Evolutionary conservation across 2,888 invertebrate genomes (phyloP), one percentile per base, ranked within the genome.

Genomic region (Gasteruption jaculator): DNA sequence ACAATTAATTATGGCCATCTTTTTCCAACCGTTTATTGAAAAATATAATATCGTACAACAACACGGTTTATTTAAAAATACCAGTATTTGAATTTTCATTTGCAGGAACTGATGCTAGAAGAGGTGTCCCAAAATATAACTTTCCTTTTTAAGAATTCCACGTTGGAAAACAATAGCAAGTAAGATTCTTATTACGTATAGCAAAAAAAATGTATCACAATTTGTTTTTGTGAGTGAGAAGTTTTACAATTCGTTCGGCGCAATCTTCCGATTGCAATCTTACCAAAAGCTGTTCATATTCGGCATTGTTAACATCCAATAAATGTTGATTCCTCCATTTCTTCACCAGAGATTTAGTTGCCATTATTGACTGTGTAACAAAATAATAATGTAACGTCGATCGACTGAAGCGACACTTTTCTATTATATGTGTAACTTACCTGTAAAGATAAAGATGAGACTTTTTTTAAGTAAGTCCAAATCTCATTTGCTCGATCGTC

Each of bases 281-380:
- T 51, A 81, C 76, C 7, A 71, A 62, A 4, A 95, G 71, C 53
- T 79, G 74, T 12, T 79, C 73, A 41, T 82, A 75, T 73, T 96
- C 96, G 12, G 71, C 71, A 20, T 75, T 71, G 68, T 88, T 85
- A 8, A 82, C 78, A 58, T 78, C 71, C 43, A 82, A 73, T n/a
- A 93, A 72, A 26, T 77, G 65, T 4, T 80, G 74, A 36, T 76
- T 75, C 32, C 83, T 75, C 47, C 76, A 71, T 32, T 74, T 74
- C 41, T 81, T 79, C 3, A 88, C 68, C 31, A 94, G 71, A 29
- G 74, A 76, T 70, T 95, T 95, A 25, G 85, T 81, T 20, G 76
- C 73, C 30, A 77, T 63, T 50, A 94, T 63, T 10, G 85, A 82
- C 64, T 64, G 19, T n/a, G n/a, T n/a, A n/a, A 38, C 57, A 77